Evolutionary conservation across 2,888 invertebrate species (phyloP), one percentile per base, ranked within the genome.

Genomic region (Gortyna flavago): DNA sequence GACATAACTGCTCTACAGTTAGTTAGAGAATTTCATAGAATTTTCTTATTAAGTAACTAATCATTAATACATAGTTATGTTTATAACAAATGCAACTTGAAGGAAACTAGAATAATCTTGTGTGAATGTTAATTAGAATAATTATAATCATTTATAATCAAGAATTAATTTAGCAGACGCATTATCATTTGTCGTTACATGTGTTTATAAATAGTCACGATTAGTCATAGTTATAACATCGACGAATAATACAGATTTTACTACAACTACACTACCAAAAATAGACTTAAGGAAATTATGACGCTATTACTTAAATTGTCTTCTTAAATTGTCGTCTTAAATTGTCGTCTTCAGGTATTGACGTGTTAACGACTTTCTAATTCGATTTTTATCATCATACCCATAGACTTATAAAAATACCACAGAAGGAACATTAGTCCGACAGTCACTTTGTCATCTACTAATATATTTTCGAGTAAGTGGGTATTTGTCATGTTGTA

Each of bases 311-410:
- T 48, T 67, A 79, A 70, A 80, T 79, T 44, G 35, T 83, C 35
- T 82, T 65, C 48, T 48, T 67, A 79, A 70, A 80, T 79, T 44
- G 35, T 83, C 35, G 78, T 65, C 67, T 48, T 67, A 79, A 70
- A 80, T 79, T 44, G 35, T 83, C 35, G 78, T 65, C 48, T 62
- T 67, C 32, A 75, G 67, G 75, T 73, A 68, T 38, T 79, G 68
- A 79, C 54, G 29, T 69, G 65, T 81, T 81, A 85, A 86, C 74
- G 79, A 84, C 87, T 89, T 89, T 89, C 88, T 87, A 86, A 85
- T 83, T 81, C 68, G 70, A 59, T 77, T 32, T 76, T 84, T 75
- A 71, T 83, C 68, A 77, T 62, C 13, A 51, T 64, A 48, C n/a
- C n/a, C n/a, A n/a, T n/a, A n/a, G n/a, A n/a, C n/a, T n/a, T n/a